A percentile compares a stretch with the other conserved stretches of the same genome.
phyloP scores from a whole-genome alignment of 2,113 vertebrate species.

The Mionectes macconnelli region DNA sequence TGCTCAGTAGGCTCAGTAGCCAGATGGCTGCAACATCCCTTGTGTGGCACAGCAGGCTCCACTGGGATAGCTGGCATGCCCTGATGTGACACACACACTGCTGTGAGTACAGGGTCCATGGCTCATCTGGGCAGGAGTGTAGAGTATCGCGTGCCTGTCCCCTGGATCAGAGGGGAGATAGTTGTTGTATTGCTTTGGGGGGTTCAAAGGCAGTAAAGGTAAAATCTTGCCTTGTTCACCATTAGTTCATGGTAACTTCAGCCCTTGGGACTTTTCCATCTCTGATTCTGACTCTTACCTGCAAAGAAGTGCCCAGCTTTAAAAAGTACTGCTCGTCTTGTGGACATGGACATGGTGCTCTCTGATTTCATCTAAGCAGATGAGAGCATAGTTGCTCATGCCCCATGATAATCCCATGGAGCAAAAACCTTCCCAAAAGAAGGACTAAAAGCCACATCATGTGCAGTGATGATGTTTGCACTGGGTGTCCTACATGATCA shows the following conservation, averaged over 20 bases:
- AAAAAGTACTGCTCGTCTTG: background rate
- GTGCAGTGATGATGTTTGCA: background rate
- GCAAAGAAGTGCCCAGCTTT: background rate
- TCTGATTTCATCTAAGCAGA: background rate
- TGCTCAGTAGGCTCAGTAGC: background rate
- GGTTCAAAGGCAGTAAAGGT: background rate
- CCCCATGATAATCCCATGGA: background rate
- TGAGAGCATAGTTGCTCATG: background rate
- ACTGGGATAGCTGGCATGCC: background rate
- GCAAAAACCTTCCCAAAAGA: background rate
- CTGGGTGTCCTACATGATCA: background rate
- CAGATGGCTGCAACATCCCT: background rate
- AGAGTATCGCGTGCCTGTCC: accelerated
- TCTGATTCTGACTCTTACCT: background rate
- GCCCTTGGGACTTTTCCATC: background rate
- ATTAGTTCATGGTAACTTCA: background rate
- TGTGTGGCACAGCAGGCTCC: background rate
- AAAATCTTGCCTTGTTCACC: background rate
- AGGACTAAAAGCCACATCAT: background rate
- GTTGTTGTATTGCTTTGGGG: background rate
- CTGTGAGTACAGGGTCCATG: accelerated
- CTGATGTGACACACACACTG: accelerated
- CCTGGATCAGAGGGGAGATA: background rate
- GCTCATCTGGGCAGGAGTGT: background rate
- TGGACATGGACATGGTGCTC: background rate